Base-by-base conservation (phyloP, 1,140 invertebrate species). In the Papilio glaucus region DNA sequence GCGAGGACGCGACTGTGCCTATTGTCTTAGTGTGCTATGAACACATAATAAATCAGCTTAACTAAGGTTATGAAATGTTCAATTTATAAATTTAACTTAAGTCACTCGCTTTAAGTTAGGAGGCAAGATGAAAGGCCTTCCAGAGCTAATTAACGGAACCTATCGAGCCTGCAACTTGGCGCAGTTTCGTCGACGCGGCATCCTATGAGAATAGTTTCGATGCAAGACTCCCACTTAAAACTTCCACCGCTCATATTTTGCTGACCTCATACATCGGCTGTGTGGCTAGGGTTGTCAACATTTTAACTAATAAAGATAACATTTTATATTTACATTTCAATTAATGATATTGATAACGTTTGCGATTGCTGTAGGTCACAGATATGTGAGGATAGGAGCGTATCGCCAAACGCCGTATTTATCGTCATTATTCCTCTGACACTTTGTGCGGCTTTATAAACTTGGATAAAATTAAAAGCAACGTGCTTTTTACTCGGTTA, bases 241-340 rank as follows among this genome's bases (percentile, higher is more conserved):
- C 49, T 57, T 57, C 49, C 49, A 49, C 49, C 49, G 21, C 49
- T 57, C 49, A 57, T 57, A 57, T 57, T 57, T 57, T 57, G 49
- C 49, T 57, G 49, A 57, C 49, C 49, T 53, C 18, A 49, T 41
- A 39, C 21, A 53, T 53, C 18, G 49, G 49, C 42, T 53, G 49
- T 24, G 21, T 4, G 10, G 49, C 21, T 53, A 53, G 49, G 49
- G 49, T 53, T 53, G 49, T 18, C 49, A 53, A 53, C 2, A 33
- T 33, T 3, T 33, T 33, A 33, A 33, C 29, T 2, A 33, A 33
- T 33, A 6, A 33, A 2, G 6, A 33, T 33, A 33, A 33, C 29
- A 33, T 33, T 3, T 3, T 33, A 33, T 33, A 33, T 6, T 33
- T 33, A n/a, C n/a, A n/a, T n/a, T n/a, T n/a, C n/a, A n/a, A n/a